Evolutionary conservation across 1,140 invertebrate genomes (phyloP).

Genomic region (Portunus trituberculatus): DNA sequence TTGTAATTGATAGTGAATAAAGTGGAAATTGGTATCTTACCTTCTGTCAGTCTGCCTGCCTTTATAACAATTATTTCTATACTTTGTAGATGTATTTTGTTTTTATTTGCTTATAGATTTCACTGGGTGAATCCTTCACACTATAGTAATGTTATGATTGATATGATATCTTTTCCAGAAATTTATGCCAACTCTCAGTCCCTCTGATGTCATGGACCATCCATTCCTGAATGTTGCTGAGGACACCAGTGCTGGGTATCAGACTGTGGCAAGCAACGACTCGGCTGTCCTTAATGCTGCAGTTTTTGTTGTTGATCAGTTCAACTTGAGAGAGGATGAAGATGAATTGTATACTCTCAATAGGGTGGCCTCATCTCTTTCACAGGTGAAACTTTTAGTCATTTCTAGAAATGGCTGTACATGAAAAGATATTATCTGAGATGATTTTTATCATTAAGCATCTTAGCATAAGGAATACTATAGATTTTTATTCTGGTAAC

Average conservation of each 20-base stretch:
- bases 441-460: neutral
- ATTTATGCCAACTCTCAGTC: conserved; percentile 53
- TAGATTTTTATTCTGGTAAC: neutral
- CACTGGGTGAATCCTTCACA: too few species aligned
- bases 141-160: too few species aligned
- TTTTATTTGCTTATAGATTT: too few species aligned
- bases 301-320: conserved; percentile 71
- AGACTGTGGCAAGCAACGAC: conserved; percentile 58
- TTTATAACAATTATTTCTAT: too few species aligned
- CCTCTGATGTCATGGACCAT: conserved; percentile 52
- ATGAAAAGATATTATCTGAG: too few species aligned
- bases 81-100: too few species aligned
- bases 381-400: neutral
- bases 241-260: conserved; percentile 42
- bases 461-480: neutral
- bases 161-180: conserved; percentile 35
- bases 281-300: conserved; percentile 59
- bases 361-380: conserved; percentile 45
- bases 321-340: conserved; percentile 75
- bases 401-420: too few species aligned
- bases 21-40: too few species aligned
- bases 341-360: conserved; percentile 73
- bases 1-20: too few species aligned
- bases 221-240: conserved; percentile 59
- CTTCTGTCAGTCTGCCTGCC: too few species aligned